Evolutionary conservation across 2,797 vertebrate genomes (phyloP), one percentile per base, ranked within the genome.

Genomic region (Dryobates pubescens): DNA sequence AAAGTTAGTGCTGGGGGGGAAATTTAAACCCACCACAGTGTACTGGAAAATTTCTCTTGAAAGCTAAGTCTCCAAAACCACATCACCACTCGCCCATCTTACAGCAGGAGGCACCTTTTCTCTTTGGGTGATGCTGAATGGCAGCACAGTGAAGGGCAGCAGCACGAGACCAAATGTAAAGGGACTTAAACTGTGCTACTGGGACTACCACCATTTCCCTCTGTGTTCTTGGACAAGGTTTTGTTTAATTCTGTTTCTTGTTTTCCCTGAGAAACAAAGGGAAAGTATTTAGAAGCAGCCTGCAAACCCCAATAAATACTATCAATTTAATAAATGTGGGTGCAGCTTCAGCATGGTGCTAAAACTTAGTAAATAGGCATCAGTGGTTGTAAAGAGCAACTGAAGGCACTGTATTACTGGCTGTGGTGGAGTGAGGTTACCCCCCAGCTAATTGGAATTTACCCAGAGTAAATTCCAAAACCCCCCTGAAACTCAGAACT

Each of bases 91-190:
- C 57, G 17, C 18, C 49, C 77, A 64, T 38, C 38, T 38, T 38
- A 38, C 9, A 43, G 17, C 1, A 54, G 19, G 14, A 54, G 13
- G 15, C 63, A 29, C 34, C 27, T 17, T 17, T 13, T 86, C 18
- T 67, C 51, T 76, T 73, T 49, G 58, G 32, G 32, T 69, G 59
- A 69, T 62, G 27, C 17, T 41, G 54, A 81, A 49, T 15, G 51
- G 32, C 51, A 71, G 3, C 70, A 38, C 17, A 49, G 45, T 32
- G 47, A 63, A 49, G 43, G 56, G 18, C 38, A 67, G 49, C 17
- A 67, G 9, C 47, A 18, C 2, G 16, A 49, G 22, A 7, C 7
- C 56, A 36, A n/a, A 18, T 0, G 0, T 14, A 45, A 63, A 32
- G n/a, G 5, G 41, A 41, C 29, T 69, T n/a, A 14, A 43, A 26